phyloP scores from a whole-genome alignment of 2,888 invertebrate genomes.

The Fragum sueziense region DNA sequence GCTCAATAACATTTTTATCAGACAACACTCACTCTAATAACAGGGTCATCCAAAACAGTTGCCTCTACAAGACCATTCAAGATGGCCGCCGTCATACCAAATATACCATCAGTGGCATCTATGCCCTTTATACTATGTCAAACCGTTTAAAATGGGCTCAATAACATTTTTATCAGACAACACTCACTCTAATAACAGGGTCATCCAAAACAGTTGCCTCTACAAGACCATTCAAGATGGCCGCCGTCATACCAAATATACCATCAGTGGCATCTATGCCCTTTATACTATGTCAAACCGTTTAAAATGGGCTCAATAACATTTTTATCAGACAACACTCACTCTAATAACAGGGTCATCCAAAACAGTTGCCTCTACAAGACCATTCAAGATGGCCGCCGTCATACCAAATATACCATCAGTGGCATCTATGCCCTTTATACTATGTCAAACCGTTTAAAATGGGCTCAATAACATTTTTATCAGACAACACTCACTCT shows the following conservation, averaged over 20 bases:
- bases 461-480: too few species aligned
- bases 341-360: slow-evolving; percentile 69
- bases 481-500: too few species aligned
- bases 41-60: slow-evolving; percentile 66
- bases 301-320: too few species aligned
- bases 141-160: too few species aligned
- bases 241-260: slow-evolving; percentile 72
- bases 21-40: slow-evolving; percentile 63
- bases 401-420: slow-evolving; percentile 74
- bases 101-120: slow-evolving; percentile 72
- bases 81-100: slow-evolving; percentile 71
- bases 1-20: too few species aligned
- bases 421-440: slow-evolving; percentile 74
- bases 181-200: slow-evolving; percentile 63
- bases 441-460: too few species aligned
- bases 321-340: too few species aligned
- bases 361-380: slow-evolving; percentile 62
- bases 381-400: slow-evolving; percentile 67
- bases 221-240: slow-evolving; percentile 68
- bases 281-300: slow-evolving; percentile 77
- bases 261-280: slow-evolving; percentile 73
- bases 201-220: slow-evolving; percentile 66
- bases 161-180: too few species aligned
- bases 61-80: slow-evolving; percentile 67
- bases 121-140: slow-evolving; percentile 76